Base-by-base conservation (phyloP, 2,113 vertebrate species). In the Microtus richardsoni region DNA sequence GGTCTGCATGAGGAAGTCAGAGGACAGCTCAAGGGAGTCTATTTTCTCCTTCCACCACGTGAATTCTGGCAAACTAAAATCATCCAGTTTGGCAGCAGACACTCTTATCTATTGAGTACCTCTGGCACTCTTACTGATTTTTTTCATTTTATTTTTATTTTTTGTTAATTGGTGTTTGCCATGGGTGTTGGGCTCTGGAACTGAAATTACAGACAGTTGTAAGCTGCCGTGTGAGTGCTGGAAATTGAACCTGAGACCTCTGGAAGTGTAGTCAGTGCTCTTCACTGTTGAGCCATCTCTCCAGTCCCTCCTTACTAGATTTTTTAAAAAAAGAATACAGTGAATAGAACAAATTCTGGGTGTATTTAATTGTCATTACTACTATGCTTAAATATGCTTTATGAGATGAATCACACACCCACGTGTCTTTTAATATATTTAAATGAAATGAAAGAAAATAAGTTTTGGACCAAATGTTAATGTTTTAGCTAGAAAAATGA, bases 401-500 rank as follows among this genome's bases (percentile, higher is more conserved):
- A 44, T 47, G 33, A 83, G 60, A 84, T 78, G 52, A 92, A 3
- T 2, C 47, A 11, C 80, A 62, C 44, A 75, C 8, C 24, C n/a
- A 47, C 17, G 30, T 41, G 17, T 26, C 3, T 79, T n/a, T 92
- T 89, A 82, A 83, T 71, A 62, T 0, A 89, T 91, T 49, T 47
- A 78, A 77, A 83, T 73, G 26, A 94, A 83, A 66, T 95, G 0
- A 94, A 90, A 86, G 17, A 88, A 79, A 41, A 54, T 54, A 95
- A 22, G 21, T 87, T 91, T 70, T 83, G 28, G 62, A 70, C 39
- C 83, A 66, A 89, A 94, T 82, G 49, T 62, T 80, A 91, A 91
- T 33, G 71, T 3, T 68, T 80, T 79, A 24, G 39, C 9, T 74
- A 83, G 68, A 84, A 95, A 36, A 88, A 70, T 90, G 58, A 2